phyloP scores from a whole-genome alignment of 1,140 invertebrate genomes.

The Subanguina moxae region DNA sequence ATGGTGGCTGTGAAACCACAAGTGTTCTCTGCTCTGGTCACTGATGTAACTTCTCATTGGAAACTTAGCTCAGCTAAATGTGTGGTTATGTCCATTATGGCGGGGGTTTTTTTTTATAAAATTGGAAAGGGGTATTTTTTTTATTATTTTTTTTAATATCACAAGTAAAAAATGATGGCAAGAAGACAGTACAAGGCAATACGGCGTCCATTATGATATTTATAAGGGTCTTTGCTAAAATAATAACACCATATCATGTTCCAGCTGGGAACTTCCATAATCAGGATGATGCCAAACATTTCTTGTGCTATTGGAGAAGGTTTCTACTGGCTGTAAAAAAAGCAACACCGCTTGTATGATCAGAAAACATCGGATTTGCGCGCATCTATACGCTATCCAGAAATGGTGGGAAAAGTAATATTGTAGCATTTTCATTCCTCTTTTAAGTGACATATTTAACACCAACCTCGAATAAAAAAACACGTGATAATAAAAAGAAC shows the following conservation, averaged over 20 bases:
- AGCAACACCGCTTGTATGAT: too few species aligned
- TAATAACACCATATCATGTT: background rate
- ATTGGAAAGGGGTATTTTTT: slow-evolving; percentile 21
- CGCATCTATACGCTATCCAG: too few species aligned
- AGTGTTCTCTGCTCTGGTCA: slow-evolving; percentile 9
- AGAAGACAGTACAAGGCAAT: background rate
- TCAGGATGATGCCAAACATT: slow-evolving; percentile 35
- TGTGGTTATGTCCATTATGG: slow-evolving; percentile 40
- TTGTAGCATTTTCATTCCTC: too few species aligned
- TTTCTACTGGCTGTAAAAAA: background rate
- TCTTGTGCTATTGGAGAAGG: slow-evolving; percentile 19
- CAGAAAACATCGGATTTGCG: too few species aligned
- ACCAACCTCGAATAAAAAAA: too few species aligned
- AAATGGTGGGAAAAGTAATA: too few species aligned
- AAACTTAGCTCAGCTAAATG: slow-evolving; percentile 15
- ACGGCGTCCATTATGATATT: background rate
- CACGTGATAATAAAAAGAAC: too few species aligned
- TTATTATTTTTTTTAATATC: background rate
- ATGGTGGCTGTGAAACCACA: slow-evolving; percentile 35
- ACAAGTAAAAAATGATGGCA: too few species aligned
- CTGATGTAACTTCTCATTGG: slow-evolving; percentile 4
- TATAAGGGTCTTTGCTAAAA: background rate
- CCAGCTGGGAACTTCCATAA: background rate
- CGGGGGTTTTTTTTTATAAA: slow-evolving; percentile 24
- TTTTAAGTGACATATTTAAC: too few species aligned